Percentiles rank a stretch among this genome's conserved stretches.
Conservation (phyloP, 2,888 invertebrate genomes). For the Lithosia quadra region DNA sequence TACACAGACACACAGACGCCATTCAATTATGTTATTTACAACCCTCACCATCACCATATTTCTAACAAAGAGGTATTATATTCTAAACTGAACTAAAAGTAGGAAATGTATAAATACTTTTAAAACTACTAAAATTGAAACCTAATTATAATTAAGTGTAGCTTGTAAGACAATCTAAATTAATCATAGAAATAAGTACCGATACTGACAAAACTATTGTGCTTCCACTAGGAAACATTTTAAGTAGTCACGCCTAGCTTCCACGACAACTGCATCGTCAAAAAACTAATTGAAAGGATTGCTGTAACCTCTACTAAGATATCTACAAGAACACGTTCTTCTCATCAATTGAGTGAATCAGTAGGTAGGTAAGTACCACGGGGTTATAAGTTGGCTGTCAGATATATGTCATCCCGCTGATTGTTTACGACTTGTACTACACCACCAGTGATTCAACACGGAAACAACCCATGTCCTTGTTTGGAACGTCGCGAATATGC, state of each 20-base stretch:
- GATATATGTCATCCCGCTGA: conserved; percentile 24
- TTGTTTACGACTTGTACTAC: conserved; percentile 50
- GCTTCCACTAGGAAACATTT: too few relatives aligned
- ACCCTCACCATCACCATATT: neutral
- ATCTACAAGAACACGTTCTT: neutral
- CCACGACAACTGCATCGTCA: neutral
- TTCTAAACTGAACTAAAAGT: neutral
- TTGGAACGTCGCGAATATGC: conserved; percentile 80
- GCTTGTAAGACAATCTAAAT: too few relatives aligned
- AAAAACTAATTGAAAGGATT: neutral
- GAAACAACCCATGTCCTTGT: conserved; percentile 82
- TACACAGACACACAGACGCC: neutral
- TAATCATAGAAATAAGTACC: neutral
- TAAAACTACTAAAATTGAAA: neutral
- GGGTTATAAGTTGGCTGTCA: neutral
- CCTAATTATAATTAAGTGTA: too few relatives aligned
- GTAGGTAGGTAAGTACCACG: neutral
- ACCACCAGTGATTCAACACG: conserved; percentile 78
- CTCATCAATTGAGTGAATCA: neutral
- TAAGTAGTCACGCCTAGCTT: too few relatives aligned
- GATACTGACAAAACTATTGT: neutral
- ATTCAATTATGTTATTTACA: neutral
- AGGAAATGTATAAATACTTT: neutral
- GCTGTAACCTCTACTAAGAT: neutral
- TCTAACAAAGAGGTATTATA: neutral